Evolutionary conservation across 2,888 invertebrate genomes (phyloP), one percentile per base, ranked within the genome.

Genomic region (Dynastes hyllus): DNA sequence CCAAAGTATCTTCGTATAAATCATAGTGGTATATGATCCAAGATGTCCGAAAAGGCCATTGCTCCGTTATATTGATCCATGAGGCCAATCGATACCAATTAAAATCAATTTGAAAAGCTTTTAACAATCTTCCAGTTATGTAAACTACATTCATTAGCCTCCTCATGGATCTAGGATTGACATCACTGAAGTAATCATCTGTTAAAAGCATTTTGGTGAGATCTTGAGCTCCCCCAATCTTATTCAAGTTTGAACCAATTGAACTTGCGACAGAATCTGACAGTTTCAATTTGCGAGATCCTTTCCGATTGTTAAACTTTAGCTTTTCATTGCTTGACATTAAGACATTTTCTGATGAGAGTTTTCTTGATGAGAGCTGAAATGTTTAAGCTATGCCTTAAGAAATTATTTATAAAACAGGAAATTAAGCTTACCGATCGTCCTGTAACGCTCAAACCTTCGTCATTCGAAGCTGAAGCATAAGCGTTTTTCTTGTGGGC

Each of bases 31-130:
- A 93, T 82, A 99, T 97, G 86, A 99, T 95, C 98, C 98, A 98
- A 13, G 98, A 98, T 37, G 98, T 96, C 77, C 98, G 92, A 89
- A 98, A 96, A 0, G 99, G 99, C 99, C 99, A 99, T 88, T 99
- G 99, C 88, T 99, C 99, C 0, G 98, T 98, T 78, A 99, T 93
- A 89, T 99, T 98, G 83, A 99, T 96, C 99, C 99, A 99, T 79
- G 97, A 96, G 81, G 98, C 98, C 84, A 99, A 92, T 85, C 97
- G 95, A 90, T 98, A 97, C 99, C 99, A 99, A 90, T 97, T 98
- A 91, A 99, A 99, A 88, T 99, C 99, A 84, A 99, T 96, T 91
- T 98, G 97, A 92, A 99, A 98, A 87, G 99, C 97, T 92, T 99
- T 96, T 84, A 99, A 91, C 83, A 99, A 92, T 77, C 99, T 95